Conservation (phyloP, 2,113 vertebrate genomes). For the Zosterops hypoxanthus region DNA sequence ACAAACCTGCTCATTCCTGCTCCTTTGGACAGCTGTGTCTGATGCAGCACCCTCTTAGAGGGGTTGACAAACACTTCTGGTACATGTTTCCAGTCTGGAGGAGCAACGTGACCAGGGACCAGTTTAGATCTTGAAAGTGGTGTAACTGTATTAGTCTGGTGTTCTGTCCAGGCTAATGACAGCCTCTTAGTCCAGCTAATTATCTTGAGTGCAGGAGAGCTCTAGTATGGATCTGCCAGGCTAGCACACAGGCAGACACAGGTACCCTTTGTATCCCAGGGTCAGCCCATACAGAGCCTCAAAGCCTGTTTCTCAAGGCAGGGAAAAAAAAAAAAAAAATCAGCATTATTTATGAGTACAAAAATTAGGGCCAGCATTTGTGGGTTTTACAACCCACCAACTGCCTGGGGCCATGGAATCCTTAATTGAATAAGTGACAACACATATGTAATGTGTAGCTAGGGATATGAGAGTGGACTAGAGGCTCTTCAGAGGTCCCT, state of each 20-base stretch:
- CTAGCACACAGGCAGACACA: not conserved
- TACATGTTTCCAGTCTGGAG: not conserved
- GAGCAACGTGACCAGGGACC: not conserved
- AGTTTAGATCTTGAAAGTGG: not conserved
- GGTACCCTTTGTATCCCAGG: not conserved
- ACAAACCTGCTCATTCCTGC: rapidly evolving
- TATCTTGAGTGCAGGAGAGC: not conserved
- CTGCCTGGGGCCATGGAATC: not conserved
- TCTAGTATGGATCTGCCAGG: not conserved
- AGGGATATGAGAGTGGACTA: not conserved
- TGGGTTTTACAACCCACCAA: not conserved
- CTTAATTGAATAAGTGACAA: not conserved
- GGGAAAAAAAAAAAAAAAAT: not conserved
- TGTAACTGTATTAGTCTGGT: not conserved
- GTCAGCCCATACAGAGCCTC: not conserved
- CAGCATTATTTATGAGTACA: not conserved
- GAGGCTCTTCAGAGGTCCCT: not conserved
- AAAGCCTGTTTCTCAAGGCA: not conserved
- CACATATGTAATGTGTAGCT: not conserved
- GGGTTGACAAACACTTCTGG: not conserved
- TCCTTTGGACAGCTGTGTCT: not conserved
- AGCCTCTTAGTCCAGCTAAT: not conserved
- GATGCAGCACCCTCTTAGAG: not conserved
- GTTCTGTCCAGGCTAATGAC: not conserved
- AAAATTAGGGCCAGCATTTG: not conserved